Base-by-base conservation (phyloP, 2,888 invertebrate species). In the Spialia ferax region DNA sequence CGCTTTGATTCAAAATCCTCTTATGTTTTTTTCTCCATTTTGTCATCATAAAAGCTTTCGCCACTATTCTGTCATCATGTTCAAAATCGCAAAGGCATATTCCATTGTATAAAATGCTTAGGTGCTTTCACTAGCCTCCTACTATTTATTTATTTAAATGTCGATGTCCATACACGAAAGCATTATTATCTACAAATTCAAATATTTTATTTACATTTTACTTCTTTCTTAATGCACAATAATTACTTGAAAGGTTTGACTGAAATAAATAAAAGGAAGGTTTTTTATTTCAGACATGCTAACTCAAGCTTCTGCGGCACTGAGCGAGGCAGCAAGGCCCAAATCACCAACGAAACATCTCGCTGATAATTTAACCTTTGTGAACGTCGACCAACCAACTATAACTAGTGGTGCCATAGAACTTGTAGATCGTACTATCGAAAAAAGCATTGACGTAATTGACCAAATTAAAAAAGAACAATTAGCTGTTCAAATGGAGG, bases 371-470 rank as follows among this genome's bases (percentile, higher is more conserved):
- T 71, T 93, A 22, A 84, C 93, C 35, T 94, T 94, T 71, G 84
- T 94, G 6, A 94, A 93, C 73, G 91, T 94, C 32, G 92, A 93
- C 71, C 94, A 94, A 74, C 94, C 95, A 32, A 94, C 94, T 23
- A 84, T 93, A 35, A 94, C 94, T 0, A 94, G 86, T 62, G 95
- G 94, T 70, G 94, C 94, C 29, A 94, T 90, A 73, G 95, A 94
- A 77, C 81, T 94, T 32, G 94, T 94, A 11, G 94, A 95, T 77
- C 84, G 93, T 42, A 88, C 91, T 0, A 88, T 93, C 18, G 91
- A 93, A 79, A 93, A 89, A 70, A 92, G 92, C 63, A 86, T 90
- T 45, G 85, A 86, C 56, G 89, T 91, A 0, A 88, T 89, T 50
- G 88, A 89, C 71, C 89, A 93, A 82, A 90, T 90, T 32, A 89